Conservation (phyloP, 2,113 vertebrate species). For the Oryzias celebensis region DNA sequence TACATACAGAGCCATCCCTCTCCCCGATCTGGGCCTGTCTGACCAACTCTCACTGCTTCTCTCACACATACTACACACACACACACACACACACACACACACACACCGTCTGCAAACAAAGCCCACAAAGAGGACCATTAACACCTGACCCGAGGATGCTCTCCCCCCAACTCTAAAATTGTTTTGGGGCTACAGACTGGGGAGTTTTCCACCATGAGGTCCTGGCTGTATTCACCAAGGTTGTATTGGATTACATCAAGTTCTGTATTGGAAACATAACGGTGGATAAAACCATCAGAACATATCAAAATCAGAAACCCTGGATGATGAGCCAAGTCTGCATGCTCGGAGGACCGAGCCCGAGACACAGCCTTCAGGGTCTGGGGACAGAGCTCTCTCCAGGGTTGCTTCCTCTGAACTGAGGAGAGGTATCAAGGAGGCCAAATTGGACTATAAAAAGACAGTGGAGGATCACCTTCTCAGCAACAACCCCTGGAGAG, state of each 20-base stretch:
- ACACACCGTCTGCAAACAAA: not conserved
- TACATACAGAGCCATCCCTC: not conserved
- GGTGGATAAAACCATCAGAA: not conserved
- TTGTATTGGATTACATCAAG: too few species aligned
- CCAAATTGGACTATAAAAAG: too few species aligned
- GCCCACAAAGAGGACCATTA: not conserved
- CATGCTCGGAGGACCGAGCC: not conserved
- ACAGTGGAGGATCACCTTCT: too few species aligned
- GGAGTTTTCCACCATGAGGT: not conserved
- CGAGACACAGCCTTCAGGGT: not conserved
- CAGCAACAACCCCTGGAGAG: too few species aligned
- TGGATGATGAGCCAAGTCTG: not conserved
- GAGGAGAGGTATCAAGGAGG: too few species aligned
- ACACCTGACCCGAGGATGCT: not conserved
- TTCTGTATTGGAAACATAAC: too few species aligned
- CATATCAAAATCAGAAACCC: not conserved
- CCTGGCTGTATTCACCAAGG: not conserved
- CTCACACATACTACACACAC: not conserved
- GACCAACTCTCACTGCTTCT: not conserved
- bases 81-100: not conserved
- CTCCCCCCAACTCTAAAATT: not conserved
- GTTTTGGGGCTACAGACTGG: too few species aligned
- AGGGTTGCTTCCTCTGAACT: too few species aligned
- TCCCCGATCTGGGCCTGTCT: not conserved
- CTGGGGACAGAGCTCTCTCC: too few species aligned